These are phyloP conservation scores for Achroia grisella DNA, from an alignment of 1,140 invertebrate genomes.

Conservation along the genomic window DNA sequence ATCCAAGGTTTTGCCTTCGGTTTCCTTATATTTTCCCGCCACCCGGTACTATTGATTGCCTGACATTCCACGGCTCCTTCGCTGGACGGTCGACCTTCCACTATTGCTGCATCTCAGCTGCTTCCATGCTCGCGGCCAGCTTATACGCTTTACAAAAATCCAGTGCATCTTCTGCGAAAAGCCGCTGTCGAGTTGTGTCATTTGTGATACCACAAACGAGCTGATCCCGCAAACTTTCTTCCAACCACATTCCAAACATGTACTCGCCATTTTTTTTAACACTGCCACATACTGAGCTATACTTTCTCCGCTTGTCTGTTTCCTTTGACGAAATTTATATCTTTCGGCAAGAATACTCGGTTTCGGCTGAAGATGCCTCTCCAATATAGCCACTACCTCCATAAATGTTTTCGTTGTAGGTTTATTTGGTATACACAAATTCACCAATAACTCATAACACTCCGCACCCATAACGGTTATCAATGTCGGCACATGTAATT, in stretches of 20 bases:
- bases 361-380: too few relatives aligned
- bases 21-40: too few relatives aligned
- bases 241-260: not conserved
- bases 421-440: conserved; percentile 24
- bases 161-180: not conserved
- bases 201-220: not conserved
- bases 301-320: too few relatives aligned
- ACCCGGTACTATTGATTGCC: too few relatives aligned
- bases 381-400: conserved; percentile 9
- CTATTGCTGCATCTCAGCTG: not conserved
- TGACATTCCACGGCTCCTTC: too few relatives aligned
- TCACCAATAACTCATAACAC: conserved; percentile 11
- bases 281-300: not conserved
- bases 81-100: too few relatives aligned
- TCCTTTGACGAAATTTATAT: too few relatives aligned
- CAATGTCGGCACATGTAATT: conserved; percentile 18
- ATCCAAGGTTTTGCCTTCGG: too few relatives aligned
- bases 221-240: not conserved
- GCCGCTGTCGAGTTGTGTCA: not conserved
- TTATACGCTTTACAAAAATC: not conserved
- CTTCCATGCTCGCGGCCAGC: not conserved
- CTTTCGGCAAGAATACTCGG: too few relatives aligned
- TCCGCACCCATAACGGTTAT: conserved; percentile 23
- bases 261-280: conserved; percentile 11
- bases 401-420: conserved; percentile 18